Evolutionary conservation across 2,113 vertebrate genomes (phyloP).

Genomic region (Anguilla rostrata): DNA sequence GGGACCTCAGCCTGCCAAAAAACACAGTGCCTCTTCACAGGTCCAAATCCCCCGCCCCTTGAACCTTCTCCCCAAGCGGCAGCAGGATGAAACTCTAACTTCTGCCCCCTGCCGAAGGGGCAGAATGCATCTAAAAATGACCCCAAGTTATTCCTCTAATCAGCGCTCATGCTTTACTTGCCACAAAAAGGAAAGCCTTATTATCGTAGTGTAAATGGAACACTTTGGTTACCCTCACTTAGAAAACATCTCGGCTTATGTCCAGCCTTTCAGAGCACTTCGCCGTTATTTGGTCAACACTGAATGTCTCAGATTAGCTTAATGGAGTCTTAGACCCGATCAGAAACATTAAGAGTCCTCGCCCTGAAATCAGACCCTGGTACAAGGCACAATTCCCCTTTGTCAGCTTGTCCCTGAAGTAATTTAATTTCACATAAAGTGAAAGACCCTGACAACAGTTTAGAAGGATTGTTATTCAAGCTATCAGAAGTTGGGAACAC

Average conservation of each 20-base stretch:
- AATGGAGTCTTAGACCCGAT: conserved; percentile 1
- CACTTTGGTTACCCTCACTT: not conserved
- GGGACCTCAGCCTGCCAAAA: not conserved
- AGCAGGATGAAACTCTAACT: not conserved
- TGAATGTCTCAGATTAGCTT: not conserved
- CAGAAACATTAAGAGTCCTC: not conserved
- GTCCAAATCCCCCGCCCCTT: not conserved
- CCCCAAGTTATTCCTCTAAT: conserved; percentile 1
- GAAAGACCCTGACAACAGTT: not conserved
- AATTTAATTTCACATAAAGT: not conserved
- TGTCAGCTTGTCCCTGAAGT: conserved; percentile 7
- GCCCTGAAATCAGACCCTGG: conserved; percentile 23
- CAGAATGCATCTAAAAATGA: not conserved
- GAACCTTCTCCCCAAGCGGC: not conserved
- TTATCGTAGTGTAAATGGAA: not conserved
- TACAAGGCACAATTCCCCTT: conserved; percentile 1
- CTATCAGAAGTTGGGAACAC: not conserved
- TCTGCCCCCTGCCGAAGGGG: not conserved
- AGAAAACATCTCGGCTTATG: conserved; percentile 13
- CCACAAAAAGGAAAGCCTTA: not conserved
- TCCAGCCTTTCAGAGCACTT: conserved; percentile 3
- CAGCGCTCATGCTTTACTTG: not conserved
- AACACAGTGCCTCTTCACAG: not conserved
- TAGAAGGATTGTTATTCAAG: not conserved
- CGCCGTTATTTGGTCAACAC: not conserved